These are phyloP conservation scores for Philhelius pedissequus DNA, from an alignment of 2,888 invertebrate species.

Conservation along the genomic window DNA sequence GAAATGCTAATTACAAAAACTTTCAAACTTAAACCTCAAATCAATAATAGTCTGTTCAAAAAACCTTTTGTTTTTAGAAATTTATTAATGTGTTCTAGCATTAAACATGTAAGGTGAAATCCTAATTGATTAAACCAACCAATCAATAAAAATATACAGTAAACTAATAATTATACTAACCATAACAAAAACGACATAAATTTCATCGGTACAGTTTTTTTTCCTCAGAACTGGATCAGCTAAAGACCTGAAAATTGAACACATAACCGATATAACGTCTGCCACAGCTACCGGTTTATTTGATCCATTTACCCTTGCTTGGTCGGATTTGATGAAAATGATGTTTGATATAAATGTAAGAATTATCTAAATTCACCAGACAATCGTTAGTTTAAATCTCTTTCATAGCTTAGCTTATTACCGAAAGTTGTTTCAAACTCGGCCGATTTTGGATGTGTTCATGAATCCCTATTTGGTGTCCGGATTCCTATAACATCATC, in stretches of 20 bases:
- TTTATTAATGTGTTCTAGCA: too few relatives aligned
- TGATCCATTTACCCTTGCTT: conserved; percentile 93
- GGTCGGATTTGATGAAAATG: conserved; percentile 85
- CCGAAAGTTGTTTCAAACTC: conserved; percentile 90
- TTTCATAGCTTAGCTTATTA: conserved; percentile 83
- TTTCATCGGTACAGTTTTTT: too few relatives aligned
- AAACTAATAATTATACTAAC: too few relatives aligned
- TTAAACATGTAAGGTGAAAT: too few relatives aligned
- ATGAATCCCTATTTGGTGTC: conserved; percentile 85
- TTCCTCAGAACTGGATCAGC: conserved; percentile 73
- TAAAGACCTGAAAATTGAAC: conserved; percentile 75
- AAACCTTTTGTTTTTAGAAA: too few relatives aligned
- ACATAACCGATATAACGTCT: conserved; percentile 93
- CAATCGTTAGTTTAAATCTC: background rate
- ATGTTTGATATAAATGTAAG: conserved; percentile 83
- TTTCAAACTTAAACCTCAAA: too few relatives aligned
- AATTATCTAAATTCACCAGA: background rate
- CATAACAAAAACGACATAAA: too few relatives aligned
- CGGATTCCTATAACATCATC: conserved; percentile 84
- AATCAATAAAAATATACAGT: too few relatives aligned
- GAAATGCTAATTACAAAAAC: too few relatives aligned
- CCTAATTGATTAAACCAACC: too few relatives aligned
- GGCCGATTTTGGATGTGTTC: conserved; percentile 85
- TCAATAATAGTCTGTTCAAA: too few relatives aligned
- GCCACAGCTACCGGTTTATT: conserved; percentile 95